A percentile compares a stretch with the other conserved stretches of the same genome.
Evolutionary conservation across 2,113 vertebrate genomes (phyloP).

Genomic region (Hystrix brachyura): DNA sequence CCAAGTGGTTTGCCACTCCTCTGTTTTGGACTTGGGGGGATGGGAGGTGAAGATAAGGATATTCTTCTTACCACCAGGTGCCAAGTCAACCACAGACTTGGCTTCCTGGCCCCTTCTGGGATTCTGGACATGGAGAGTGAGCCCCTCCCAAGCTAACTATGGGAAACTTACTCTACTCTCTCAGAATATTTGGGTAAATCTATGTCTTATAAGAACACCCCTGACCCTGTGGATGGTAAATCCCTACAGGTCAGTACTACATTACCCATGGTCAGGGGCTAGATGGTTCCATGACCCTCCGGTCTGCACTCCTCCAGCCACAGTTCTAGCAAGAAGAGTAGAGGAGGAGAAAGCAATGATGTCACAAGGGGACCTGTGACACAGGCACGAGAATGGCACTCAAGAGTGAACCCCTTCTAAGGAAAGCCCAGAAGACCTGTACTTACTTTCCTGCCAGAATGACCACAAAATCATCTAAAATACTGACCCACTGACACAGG

Average conservation of each 20-base stretch:
- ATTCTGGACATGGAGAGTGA: neutral
- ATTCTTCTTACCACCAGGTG: neutral
- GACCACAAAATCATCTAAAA: neutral
- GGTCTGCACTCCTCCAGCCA: constrained; percentile 24
- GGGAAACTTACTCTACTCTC: neutral
- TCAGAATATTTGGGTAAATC: neutral
- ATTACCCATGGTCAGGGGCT: constrained; percentile 68
- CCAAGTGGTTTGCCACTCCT: neutral
- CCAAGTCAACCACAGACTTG: neutral
- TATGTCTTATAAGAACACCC: neutral
- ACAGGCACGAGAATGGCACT: neutral
- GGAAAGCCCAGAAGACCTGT: neutral
- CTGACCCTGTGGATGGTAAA: neutral
- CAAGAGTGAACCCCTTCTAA: neutral
- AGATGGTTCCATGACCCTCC: constrained; percentile 67
- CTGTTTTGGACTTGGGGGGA: neutral
- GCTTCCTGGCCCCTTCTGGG: neutral
- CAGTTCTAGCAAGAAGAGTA: neutral
- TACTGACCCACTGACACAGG: neutral
- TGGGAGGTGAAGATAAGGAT: neutral
- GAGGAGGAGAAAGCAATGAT: neutral
- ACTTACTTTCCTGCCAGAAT: neutral
- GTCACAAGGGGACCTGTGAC: constrained; percentile 74
- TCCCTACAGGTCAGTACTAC: neutral
- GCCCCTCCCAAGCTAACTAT: neutral